Evolutionary conservation across 1,140 invertebrate species (phyloP), one percentile per base, ranked within the genome.

Genomic region (Temnothorax nylanderi): DNA sequence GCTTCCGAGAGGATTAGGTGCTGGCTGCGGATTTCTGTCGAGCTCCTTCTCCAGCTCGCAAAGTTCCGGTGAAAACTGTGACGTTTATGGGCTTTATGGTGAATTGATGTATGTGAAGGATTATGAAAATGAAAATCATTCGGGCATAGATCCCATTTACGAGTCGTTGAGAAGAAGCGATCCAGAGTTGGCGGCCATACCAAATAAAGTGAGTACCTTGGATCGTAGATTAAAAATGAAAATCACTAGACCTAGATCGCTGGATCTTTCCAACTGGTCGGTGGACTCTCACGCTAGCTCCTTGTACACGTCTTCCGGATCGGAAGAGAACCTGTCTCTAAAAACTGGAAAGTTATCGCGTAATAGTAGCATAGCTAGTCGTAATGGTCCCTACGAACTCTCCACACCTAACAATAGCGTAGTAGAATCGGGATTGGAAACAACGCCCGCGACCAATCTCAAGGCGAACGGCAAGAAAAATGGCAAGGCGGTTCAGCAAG

Each of bases 21-120:
- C 94, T 13, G 95, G 95, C n/a, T 94, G 93, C 56, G 96, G 95
- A 81, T 95, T 96, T 49, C 93, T 96, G 13, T 96, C 96, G 0
- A 95, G 94, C 10, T 96, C 96, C 0, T 96, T 96, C 16, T 95
- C 95, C 0, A 96, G 96, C 5, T 94, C 95, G 1, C 96, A 96
- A 89, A 96, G 96, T 85, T 96, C 96, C 32, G 96, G 97, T 2
- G 96, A 97, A 86, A 96, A 97, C 74, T 98, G 97, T 92, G 98
- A 98, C 93, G 98, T 99, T 0, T 99, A 98, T 93, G 98, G 98
- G 0, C 95, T 99, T 0, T 99, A 99, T 92, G 98, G 97, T 0
- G 98, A 99, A 91, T 95, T 99, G 34, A 98, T 99, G 96, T 98
- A 98, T 93, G 97, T 98, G 2, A 98, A 98, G 92, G 98, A 98